Evolutionary conservation across 2,888 invertebrate genomes (phyloP).

Genomic region (Parnassius smintheus): DNA sequence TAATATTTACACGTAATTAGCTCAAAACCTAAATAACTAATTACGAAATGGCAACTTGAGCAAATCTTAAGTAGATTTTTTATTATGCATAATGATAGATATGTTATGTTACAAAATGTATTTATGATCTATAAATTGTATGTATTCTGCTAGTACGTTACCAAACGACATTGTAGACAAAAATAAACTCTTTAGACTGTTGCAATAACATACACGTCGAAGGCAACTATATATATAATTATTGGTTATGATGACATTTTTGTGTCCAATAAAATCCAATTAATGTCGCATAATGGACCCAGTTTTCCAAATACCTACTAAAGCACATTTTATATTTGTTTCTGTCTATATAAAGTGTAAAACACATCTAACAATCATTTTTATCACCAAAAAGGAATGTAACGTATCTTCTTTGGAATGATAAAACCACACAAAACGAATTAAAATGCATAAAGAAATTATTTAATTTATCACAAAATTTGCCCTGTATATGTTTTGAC

Average conservation of each 20-base stretch:
- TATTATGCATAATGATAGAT: too few relatives aligned
- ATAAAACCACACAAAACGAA: neutral
- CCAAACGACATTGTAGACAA: too few relatives aligned
- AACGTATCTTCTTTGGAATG: constrained; percentile 19
- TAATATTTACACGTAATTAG: constrained; percentile 59
- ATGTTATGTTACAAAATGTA: too few relatives aligned
- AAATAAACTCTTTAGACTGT: too few relatives aligned
- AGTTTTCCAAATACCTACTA: neutral
- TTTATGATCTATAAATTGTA: too few relatives aligned
- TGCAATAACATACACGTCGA: too few relatives aligned
- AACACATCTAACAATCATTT: neutral
- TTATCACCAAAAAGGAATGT: constrained; percentile 23
- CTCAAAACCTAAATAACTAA: constrained; percentile 43
- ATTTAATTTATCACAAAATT: constrained; percentile 55
- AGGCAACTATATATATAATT: too few relatives aligned
- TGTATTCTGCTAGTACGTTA: too few relatives aligned
- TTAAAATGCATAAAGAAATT: constrained; percentile 52
- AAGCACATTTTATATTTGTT: neutral
- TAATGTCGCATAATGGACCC: too few relatives aligned
- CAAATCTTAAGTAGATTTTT: constrained; percentile 53
- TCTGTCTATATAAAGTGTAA: neutral
- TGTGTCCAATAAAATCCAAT: too few relatives aligned
- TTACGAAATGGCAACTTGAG: constrained; percentile 75
- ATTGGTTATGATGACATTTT: too few relatives aligned
- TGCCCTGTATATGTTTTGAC: constrained; percentile 54